Percentiles rank a stretch among this genome's conserved stretches.
These are phyloP conservation scores for Himantopus leucocephalus DNA, from an alignment of 2,113 vertebrate genomes.

Conservation along the genomic window DNA sequence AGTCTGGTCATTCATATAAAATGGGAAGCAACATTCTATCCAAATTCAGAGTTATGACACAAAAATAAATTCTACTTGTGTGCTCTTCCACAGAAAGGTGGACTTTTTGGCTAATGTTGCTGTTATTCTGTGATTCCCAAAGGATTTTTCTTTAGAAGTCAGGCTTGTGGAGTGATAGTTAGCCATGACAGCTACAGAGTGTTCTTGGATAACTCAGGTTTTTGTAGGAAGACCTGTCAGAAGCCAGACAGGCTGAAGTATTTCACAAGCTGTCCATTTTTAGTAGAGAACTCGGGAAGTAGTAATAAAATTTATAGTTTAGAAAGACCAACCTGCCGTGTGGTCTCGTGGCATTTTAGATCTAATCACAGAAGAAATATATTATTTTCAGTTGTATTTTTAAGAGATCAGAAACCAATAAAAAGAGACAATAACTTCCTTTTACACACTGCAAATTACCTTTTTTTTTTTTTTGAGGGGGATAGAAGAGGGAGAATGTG, in stretches of 20 bases:
- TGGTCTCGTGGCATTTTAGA: background rate
- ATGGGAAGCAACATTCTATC: background rate
- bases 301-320: background rate
- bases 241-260: slow-evolving; percentile 30
- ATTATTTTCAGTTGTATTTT: background rate
- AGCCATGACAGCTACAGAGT: slow-evolving; percentile 29
- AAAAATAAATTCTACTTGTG: background rate
- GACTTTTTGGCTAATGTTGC: background rate
- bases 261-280: slow-evolving; percentile 49
- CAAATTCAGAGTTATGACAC: background rate
- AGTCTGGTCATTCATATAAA: background rate
- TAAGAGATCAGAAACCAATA: background rate
- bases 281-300: background rate
- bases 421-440: background rate
- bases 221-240: slow-evolving; percentile 42
- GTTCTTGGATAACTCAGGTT: slow-evolving; percentile 12
- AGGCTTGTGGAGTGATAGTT: background rate
- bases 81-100: background rate
- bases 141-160: background rate
- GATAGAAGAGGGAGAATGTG: background rate
- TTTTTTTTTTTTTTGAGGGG: background rate
- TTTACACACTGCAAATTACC: background rate
- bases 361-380: background rate
- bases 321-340: background rate
- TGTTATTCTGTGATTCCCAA: background rate